These are phyloP conservation scores for Diarsia dahlii DNA, from an alignment of 2,888 invertebrate species.

Conservation along the genomic window DNA sequence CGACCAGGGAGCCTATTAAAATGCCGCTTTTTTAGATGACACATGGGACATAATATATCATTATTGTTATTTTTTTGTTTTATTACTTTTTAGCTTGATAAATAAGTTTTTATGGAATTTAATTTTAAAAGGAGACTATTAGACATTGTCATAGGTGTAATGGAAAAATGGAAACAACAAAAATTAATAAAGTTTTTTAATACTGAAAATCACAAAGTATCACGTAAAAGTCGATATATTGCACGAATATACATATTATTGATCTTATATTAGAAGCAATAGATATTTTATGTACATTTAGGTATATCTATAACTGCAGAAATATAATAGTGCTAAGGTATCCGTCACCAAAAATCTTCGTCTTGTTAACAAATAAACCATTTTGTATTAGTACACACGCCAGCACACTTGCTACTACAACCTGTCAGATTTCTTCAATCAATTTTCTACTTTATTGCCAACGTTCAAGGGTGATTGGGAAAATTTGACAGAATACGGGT, in stretches of 20 bases:
- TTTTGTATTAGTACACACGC: neutral
- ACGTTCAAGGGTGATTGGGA: too few relatives aligned
- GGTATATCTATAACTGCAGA: neutral
- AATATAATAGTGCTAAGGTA: neutral
- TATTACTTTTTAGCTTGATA: neutral
- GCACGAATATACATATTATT: constrained; percentile 16
- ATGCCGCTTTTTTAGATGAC: too few relatives aligned
- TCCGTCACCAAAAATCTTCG: neutral
- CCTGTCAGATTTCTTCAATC: too few relatives aligned
- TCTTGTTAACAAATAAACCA: neutral
- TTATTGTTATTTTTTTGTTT: too few relatives aligned
- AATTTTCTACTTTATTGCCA: too few relatives aligned
- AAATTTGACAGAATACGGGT: too few relatives aligned
- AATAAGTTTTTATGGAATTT: neutral
- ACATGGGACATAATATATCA: too few relatives aligned
- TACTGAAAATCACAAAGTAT: constrained; percentile 61
- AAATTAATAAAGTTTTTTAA: constrained; percentile 26
- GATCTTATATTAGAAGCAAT: neutral
- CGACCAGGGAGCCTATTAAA: too few relatives aligned
- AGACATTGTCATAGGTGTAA: neutral
- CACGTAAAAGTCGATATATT: constrained; percentile 45
- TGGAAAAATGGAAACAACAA: constrained; percentile 2
- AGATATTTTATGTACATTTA: neutral
- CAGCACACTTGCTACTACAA: too few relatives aligned
- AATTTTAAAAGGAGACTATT: neutral